These are phyloP conservation scores for Sycophila texana DNA, from an alignment of 2,888 invertebrate genomes.

Conservation along the genomic window DNA sequence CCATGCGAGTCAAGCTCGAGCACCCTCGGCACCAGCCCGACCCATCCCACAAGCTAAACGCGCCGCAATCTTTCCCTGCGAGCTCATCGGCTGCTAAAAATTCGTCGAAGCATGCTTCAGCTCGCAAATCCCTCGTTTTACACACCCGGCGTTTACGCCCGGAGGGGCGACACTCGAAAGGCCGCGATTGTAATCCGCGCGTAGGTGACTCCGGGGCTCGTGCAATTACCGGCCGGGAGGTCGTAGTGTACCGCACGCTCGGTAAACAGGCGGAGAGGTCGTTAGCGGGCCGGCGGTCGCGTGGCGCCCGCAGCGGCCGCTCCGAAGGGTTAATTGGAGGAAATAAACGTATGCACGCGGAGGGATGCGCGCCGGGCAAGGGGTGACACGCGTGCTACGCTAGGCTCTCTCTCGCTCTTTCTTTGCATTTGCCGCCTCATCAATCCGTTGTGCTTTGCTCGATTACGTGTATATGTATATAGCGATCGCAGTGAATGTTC, in stretches of 20 bases:
- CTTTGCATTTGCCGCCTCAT: too few relatives aligned
- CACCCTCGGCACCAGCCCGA: background rate
- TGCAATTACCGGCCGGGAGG: conserved; percentile 23
- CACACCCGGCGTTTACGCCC: background rate
- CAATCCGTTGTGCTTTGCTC: too few relatives aligned
- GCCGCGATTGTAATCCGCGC: conserved; percentile 20
- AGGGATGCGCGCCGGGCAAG: conserved; percentile 23
- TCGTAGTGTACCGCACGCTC: conserved; percentile 51
- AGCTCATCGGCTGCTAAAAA: background rate
- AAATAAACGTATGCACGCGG: conserved; percentile 63
- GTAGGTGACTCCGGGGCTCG: conserved; percentile 15
- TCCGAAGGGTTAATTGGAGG: conserved; percentile 74
- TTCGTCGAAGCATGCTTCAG: background rate
- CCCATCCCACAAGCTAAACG: background rate
- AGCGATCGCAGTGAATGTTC: too few relatives aligned
- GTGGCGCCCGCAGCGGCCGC: conserved; percentile 58
- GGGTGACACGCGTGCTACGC: background rate
- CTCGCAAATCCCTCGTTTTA: conserved; percentile 1
- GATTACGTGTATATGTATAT: too few relatives aligned
- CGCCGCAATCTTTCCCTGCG: too few relatives aligned
- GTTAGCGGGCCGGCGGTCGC: conserved; percentile 56
- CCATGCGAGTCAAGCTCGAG: background rate
- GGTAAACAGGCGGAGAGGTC: conserved; percentile 57
- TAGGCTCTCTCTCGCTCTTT: too few relatives aligned
- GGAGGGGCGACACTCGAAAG: background rate